Evolutionary conservation across 1,140 invertebrate species (phyloP), one percentile per base, ranked within the genome.

Genomic region (Tenebrio molitor): DNA sequence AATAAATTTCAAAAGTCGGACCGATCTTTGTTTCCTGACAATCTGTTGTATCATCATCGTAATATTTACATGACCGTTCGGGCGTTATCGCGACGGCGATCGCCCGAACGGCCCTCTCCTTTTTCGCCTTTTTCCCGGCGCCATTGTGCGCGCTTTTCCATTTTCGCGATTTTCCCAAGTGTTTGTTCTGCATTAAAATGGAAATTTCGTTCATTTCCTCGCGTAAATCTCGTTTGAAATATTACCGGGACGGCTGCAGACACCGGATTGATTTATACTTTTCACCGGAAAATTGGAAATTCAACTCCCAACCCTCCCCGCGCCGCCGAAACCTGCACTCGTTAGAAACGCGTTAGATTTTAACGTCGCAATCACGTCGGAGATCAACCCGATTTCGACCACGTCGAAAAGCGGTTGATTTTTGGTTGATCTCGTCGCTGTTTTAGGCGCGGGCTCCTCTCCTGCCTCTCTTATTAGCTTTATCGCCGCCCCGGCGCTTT

Each of bases 131-230:
- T 12, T 14, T 12, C 5, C 5, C 36, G 12, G 12, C 29, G 4
- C 29, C 4, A 33, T 33, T 33, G 2, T 41, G 23, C 10, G 10
- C 44, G 16, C 4, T 58, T 25, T 14, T 58, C 23, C 50, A 58
- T 58, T 58, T 46, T 53, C 46, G 46, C 19, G 46, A 71, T 74
- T 77, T 76, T 74, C 76, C 66, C 68, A 58, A 71, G 70, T 74
- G 76, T 77, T 74, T 77, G 73, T 77, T 71, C 62, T 70, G 73
- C 62, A 77, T 77, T 77, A 75, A 77, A 77, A 77, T 77, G 76
- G 46, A 77, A 77, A 77, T 77, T 77, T 77, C 42, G 46, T 77
- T 73, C 76, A 77, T 77, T 77, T 77, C 73, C 76, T 69, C 41
- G 64, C 67, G 70, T 75, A 73, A 75, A 77, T 77, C 70, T 50